Conservation (phyloP, 2,888 invertebrate species). For the Anthrax anthrax region DNA sequence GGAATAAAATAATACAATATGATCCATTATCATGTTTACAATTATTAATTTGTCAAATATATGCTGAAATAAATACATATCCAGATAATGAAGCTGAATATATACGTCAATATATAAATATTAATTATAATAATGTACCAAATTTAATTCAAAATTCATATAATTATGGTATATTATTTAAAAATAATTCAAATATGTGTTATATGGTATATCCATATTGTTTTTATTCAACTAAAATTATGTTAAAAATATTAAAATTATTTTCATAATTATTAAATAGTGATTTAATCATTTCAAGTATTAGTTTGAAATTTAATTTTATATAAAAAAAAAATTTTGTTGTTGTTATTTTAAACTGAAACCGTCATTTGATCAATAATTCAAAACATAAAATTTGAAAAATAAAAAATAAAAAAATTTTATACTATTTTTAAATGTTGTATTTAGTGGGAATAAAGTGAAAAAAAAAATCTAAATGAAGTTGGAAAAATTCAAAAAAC, state of each 20-base stretch:
- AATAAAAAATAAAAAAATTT: too few species aligned
- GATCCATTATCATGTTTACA: slow-evolving; percentile 31
- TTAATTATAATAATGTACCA: slow-evolving; percentile 23
- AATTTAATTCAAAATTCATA: slow-evolving; percentile 26
- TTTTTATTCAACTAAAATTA: slow-evolving; percentile 29
- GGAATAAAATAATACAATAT: slow-evolving; percentile 26
- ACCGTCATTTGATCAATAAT: too few species aligned
- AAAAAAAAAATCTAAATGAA: too few species aligned
- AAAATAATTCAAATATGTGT: slow-evolving; percentile 22
- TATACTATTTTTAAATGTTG: too few species aligned
- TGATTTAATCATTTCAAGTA: too few species aligned
- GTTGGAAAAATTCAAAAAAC: too few species aligned
- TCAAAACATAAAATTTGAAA: too few species aligned
- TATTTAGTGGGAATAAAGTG: too few species aligned
- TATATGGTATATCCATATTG: slow-evolving; percentile 30
- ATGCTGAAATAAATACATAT: slow-evolving; percentile 26
- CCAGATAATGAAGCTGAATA: slow-evolving; percentile 21
- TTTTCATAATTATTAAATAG: not conserved
- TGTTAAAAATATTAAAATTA: slow-evolving; percentile 22
- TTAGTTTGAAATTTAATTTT: too few species aligned
- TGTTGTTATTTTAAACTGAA: too few species aligned
- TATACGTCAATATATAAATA: slow-evolving; percentile 23
- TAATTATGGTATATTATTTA: slow-evolving; percentile 23
- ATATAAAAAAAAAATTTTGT: too few species aligned
- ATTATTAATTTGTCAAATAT: slow-evolving; percentile 30